These are phyloP conservation scores for Cassiopea xamachana DNA, from an alignment of 30 jellyfish, hydroid and myxozoan genomes.

Conservation along the genomic window DNA sequence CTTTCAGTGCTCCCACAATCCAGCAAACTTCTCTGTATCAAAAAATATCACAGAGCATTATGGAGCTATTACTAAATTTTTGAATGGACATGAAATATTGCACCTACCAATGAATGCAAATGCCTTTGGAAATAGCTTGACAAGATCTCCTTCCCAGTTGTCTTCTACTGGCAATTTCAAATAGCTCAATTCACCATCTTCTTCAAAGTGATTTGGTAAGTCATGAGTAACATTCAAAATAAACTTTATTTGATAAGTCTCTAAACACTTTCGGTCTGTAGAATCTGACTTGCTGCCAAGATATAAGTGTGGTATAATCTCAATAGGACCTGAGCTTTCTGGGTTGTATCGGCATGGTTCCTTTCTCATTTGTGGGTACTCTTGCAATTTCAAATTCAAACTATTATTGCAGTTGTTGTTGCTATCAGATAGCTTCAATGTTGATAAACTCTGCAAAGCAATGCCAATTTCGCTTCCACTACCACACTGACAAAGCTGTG, in stretches of 20 bases:
- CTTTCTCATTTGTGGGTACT: conserved; percentile 65
- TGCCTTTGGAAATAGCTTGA: conserved; percentile 85
- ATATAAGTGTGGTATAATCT: conserved; percentile 80
- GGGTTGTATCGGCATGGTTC: conserved; percentile 89
- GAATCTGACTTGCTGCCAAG: conserved; percentile 91
- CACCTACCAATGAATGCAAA: conserved; percentile 92
- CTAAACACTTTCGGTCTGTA: conserved; percentile 57
- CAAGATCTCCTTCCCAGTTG: conserved; percentile 90
- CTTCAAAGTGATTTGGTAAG: conserved; percentile 87
- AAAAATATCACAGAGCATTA: too few species aligned
- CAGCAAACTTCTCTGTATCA: too few species aligned
- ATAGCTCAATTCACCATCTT: conserved; percentile 50
- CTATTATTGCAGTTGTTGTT: conserved; percentile 40
- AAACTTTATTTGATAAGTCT: conserved; percentile 66
- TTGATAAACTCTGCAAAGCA: conserved; percentile 73
- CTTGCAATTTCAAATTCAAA: conserved; percentile 30
- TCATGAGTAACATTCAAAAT: conserved; percentile 93
- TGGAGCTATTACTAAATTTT: too few species aligned
- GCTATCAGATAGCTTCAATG: conserved; percentile 66
- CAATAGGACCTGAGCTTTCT: conserved; percentile 90
- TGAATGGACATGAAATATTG: too few species aligned
- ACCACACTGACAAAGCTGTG: conserved; percentile 93
- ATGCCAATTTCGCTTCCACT: conserved; percentile 89
- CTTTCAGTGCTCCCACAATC: too few species aligned
- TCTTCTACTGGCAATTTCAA: conserved; percentile 92